phyloP scores from a whole-genome alignment of 2,888 invertebrate genomes.

The Oasisia sp. region DNA sequence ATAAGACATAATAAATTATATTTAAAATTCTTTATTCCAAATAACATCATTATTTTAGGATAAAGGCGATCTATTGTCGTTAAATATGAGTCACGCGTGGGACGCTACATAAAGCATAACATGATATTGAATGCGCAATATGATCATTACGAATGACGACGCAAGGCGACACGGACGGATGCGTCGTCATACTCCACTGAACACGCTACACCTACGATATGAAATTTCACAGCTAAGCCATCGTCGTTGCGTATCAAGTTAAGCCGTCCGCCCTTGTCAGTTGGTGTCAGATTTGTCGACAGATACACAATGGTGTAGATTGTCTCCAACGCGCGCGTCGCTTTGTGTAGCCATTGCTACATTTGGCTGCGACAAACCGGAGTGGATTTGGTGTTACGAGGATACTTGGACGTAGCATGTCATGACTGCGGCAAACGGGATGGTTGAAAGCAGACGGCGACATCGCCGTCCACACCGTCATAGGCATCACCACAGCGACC shows the following conservation, averaged over 20 bases:
- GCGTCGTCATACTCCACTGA: background rate
- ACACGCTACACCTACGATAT: background rate
- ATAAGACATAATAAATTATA: too few species aligned
- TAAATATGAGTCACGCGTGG: background rate
- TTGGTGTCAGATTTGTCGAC: background rate
- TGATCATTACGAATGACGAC: slow-evolving; percentile 6
- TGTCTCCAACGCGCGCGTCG: background rate
- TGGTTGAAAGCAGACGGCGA: background rate
- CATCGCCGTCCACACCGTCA: background rate
- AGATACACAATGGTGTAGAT: background rate
- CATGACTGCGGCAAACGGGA: background rate
- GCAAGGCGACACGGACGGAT: background rate
- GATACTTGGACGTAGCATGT: background rate
- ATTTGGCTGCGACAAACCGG: background rate
- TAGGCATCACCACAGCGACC: background rate
- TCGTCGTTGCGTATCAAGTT: background rate
- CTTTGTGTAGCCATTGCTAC: background rate
- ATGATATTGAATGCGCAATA: background rate
- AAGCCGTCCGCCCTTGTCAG: background rate
- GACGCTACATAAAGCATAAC: background rate
- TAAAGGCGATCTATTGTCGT: background rate
- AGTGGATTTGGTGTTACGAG: too few species aligned
- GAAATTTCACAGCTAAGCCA: background rate
- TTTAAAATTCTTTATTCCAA: too few species aligned
- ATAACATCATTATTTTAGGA: too few species aligned